Evolutionary conservation across 2,113 vertebrate species (phyloP).

Genomic region (Clinocottus analis): DNA sequence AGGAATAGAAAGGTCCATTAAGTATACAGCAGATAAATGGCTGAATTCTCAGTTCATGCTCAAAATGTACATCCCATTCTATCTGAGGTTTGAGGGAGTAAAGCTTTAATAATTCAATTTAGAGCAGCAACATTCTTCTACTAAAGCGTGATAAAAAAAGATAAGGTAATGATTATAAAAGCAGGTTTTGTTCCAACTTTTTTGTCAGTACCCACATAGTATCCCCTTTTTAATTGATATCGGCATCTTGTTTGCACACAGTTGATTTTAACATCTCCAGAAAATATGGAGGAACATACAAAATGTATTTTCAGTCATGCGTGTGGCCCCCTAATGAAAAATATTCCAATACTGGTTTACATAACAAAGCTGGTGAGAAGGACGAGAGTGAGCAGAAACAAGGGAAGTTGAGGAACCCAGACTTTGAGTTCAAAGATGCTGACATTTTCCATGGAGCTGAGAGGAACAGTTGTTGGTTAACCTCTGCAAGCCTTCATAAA

Average conservation of each 20-base stretch:
- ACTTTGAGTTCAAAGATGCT: not conserved
- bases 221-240: not conserved
- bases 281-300: not conserved
- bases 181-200: not conserved
- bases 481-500: not conserved
- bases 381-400: not conserved
- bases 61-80: not conserved
- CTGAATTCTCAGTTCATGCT: constrained; percentile 12
- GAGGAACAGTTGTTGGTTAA: not conserved
- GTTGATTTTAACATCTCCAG: not conserved
- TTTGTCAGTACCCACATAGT: not conserved
- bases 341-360: not conserved
- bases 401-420: not conserved
- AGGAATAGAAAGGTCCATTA: constrained; percentile 30
- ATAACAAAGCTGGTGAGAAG: not conserved
- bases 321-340: not conserved
- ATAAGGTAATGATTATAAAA: not conserved
- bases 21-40: constrained; percentile 17
- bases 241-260: not conserved
- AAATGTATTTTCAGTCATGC: not conserved
- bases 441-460: not conserved
- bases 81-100: not conserved
- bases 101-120: not conserved
- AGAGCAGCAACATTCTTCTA: not conserved
- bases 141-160: not conserved